Evolutionary conservation across 2,888 invertebrate genomes (phyloP).

Genomic region (Hipparchia semele): DNA sequence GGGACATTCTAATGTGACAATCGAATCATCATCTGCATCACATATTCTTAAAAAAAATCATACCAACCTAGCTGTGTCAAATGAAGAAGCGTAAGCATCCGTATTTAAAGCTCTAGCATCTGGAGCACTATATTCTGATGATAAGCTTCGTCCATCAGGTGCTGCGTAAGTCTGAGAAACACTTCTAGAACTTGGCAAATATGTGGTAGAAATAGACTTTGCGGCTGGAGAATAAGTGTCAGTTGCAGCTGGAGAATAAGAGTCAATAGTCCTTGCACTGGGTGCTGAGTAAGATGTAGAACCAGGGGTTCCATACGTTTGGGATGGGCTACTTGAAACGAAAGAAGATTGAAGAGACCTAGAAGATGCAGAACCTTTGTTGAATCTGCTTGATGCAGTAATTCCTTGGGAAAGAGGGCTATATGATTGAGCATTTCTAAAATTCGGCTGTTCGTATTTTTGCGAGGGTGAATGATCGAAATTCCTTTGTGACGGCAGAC

Average conservation of each 20-base stretch:
- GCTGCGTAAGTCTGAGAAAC: constrained; percentile 54
- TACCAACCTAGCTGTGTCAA: constrained; percentile 58
- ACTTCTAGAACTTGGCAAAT: constrained; percentile 51
- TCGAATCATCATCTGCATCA: too few relatives aligned
- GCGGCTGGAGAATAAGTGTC: constrained; percentile 51
- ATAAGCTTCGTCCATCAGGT: constrained; percentile 46
- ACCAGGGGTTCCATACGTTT: constrained; percentile 49
- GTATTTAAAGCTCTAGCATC: constrained; percentile 63
- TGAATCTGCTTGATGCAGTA: constrained; percentile 52
- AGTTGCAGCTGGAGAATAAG: constrained; percentile 49
- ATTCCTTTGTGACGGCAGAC: constrained; percentile 50
- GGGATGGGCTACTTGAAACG: constrained; percentile 37
- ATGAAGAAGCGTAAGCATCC: constrained; percentile 59
- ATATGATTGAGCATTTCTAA: constrained; percentile 29
- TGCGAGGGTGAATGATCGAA: constrained; percentile 51
- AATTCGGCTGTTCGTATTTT: constrained; percentile 48
- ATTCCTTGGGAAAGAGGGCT: constrained; percentile 21
- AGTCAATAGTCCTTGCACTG: constrained; percentile 49
- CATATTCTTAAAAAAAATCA: neutral
- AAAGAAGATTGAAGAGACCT: constrained; percentile 51
- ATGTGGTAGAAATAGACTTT: constrained; percentile 56
- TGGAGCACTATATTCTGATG: constrained; percentile 78
- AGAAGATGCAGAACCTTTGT: constrained; percentile 47
- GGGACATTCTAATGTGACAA: too few relatives aligned
- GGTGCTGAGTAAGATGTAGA: constrained; percentile 52